A percentile compares a stretch with the other conserved stretches of the same genome.
Conservation (phyloP, 1,140 invertebrate genomes). For the Drosophila pruinosa region DNA sequence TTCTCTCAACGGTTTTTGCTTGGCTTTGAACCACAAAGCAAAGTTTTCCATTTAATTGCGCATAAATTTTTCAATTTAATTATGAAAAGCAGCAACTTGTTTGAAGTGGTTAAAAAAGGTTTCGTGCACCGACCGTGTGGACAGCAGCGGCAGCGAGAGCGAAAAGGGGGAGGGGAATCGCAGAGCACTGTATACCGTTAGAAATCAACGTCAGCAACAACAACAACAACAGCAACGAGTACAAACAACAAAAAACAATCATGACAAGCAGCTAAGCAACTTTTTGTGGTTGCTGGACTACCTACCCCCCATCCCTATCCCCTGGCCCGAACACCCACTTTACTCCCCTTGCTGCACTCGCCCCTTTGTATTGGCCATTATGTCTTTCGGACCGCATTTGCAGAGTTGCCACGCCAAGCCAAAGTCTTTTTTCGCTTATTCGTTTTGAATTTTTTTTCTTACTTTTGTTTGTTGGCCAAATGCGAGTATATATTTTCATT, state of each 20-base stretch:
- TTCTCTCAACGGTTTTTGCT: slow-evolving; percentile 24
- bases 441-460: slow-evolving; percentile 2
- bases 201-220: slow-evolving; percentile 17
- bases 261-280: slow-evolving; percentile 40
- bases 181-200: slow-evolving; percentile 14
- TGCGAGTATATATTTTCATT: slow-evolving; percentile 5
- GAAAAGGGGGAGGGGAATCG: neutral
- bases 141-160: neutral
- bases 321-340: too few relatives aligned
- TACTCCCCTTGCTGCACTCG: neutral
- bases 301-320: neutral
- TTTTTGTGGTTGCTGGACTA: slow-evolving; percentile 28
- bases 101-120: slow-evolving; percentile 67
- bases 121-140: neutral
- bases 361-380: slow-evolving; percentile 42
- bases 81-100: slow-evolving; percentile 80
- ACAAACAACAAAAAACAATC: slow-evolving; percentile 10
- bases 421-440: slow-evolving; percentile 1
- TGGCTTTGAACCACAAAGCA: slow-evolving; percentile 60
- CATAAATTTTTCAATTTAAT: slow-evolving; percentile 81
- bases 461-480: neutral
- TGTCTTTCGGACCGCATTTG: slow-evolving; percentile 26
- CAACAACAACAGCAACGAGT: slow-evolving; percentile 12
- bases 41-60: slow-evolving; percentile 80
- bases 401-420: slow-evolving; percentile 1